Conservation (phyloP, 2,797 vertebrate genomes). For the Varecia variegata region DNA sequence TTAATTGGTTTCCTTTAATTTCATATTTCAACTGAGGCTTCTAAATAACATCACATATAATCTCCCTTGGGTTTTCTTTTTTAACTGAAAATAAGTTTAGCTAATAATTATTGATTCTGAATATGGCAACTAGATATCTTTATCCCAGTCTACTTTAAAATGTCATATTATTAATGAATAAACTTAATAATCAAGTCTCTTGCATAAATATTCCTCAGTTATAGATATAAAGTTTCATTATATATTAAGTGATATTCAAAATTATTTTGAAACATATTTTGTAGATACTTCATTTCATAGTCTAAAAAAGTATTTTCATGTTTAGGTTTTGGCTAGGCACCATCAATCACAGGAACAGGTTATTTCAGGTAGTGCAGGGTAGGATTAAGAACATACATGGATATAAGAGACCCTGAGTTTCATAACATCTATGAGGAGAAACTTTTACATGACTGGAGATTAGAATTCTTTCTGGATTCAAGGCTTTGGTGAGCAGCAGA, state of each 20-base stretch:
- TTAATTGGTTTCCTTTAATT: slow-evolving; percentile 39
- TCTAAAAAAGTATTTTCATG: not conserved
- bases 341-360: not conserved
- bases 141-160: not conserved
- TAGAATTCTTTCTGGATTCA: not conserved
- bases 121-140: not conserved
- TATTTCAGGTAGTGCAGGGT: not conserved
- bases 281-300: not conserved
- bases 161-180: not conserved
- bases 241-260: not conserved
- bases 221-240: not conserved
- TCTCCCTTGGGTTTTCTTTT: not conserved
- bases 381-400: not conserved
- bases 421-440: not conserved
- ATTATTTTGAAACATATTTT: slow-evolving; percentile 11
- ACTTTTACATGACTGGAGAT: not conserved
- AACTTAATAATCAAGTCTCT: not conserved
- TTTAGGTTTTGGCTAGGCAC: not conserved
- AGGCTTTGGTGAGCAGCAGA: not conserved
- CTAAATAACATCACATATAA: not conserved
- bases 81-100: not conserved
- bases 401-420: not conserved
- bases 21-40: not conserved
- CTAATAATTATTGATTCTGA: slow-evolving; percentile 20
- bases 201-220: not conserved